Base-by-base conservation (phyloP, 1,140 invertebrate genomes). In the Drosophila suzukii region DNA sequence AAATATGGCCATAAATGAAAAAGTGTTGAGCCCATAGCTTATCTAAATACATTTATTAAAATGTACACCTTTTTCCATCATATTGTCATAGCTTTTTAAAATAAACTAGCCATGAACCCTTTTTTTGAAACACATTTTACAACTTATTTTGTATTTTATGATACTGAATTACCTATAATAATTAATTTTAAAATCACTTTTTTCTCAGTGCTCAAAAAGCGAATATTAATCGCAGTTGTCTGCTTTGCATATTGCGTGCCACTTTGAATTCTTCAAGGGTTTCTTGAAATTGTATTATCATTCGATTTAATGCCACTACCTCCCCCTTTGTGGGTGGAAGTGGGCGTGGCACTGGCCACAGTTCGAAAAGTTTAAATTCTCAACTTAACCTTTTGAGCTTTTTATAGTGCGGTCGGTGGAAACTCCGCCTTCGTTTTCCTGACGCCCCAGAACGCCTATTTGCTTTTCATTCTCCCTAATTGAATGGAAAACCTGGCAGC, bases 401-500 rank as follows among this genome's bases (percentile, higher is more conserved):
- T 66, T 63, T 38, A 56, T 6, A 7, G 36, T 32, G 54, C n/a
- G 51, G 24, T 61, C n/a, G 34, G 32, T 41, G 59, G 59, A 24
- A 49, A 27, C 44, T 47, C 38, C 43, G 41, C 57, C 50, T 27
- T 44, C 46, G 47, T 24, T 59, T 38, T 36, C 49, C 38, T 41
- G 27, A 49, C 50, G 54, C 59, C 61, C 39, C 20, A 32, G 17
- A 44, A 89, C 63, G 61, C 81, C 84, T 89, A 75, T 89, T 88
- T 89, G 80, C 63, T 89, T 89, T 89, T 84, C 65, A 84, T 89
- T 84, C 65, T 1, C 32, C 70, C 77, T 89, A 89, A 89, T 89
- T 89, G 84, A 89, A 89, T 88, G 83, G 84, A 88, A 88, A 89
- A 75, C 59, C 76, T 61, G 79, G 61, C 84, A 88, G 84, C 84